Conservation (phyloP, 2,113 vertebrate genomes). For the Pelecanus crispus region DNA sequence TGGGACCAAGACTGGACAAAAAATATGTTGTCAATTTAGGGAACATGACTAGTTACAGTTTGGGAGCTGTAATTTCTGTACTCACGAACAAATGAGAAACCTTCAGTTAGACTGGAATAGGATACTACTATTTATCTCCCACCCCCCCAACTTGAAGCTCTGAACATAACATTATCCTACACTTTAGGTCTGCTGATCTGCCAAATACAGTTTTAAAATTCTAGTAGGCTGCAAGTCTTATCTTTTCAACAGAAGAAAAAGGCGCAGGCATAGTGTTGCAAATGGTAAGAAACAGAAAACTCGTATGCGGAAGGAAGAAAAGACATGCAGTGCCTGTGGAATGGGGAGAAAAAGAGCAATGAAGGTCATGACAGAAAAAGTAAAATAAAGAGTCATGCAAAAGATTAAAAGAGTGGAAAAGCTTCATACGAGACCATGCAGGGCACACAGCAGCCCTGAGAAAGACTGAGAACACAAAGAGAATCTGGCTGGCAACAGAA, state of each 20-base stretch:
- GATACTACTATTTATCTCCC: not conserved
- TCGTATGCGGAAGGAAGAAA: not conserved
- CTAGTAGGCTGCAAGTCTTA: not conserved
- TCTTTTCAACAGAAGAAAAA: not conserved
- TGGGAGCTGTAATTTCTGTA: not conserved
- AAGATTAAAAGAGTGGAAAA: not conserved
- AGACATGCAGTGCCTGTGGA: not conserved
- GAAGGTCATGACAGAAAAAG: not conserved
- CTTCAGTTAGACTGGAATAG: not conserved
- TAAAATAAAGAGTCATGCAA: not conserved
- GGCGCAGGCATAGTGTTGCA: not conserved
- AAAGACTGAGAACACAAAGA: not conserved
- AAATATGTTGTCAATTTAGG: not conserved
- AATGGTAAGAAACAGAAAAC: not conserved
- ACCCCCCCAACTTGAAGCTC: not conserved
- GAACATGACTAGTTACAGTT: not conserved
- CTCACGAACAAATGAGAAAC: not conserved
- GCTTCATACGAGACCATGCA: not conserved
- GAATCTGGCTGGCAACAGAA: not conserved
- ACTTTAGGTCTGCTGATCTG: not conserved
- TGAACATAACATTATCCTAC: not conserved
- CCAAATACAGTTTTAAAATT: not conserved
- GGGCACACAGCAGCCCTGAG: not conserved
- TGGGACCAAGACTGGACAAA: not conserved
- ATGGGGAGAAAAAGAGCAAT: not conserved